These are phyloP conservation scores for Frankliniella intonsa DNA, from an alignment of 2,888 invertebrate genomes.

Conservation along the genomic window DNA sequence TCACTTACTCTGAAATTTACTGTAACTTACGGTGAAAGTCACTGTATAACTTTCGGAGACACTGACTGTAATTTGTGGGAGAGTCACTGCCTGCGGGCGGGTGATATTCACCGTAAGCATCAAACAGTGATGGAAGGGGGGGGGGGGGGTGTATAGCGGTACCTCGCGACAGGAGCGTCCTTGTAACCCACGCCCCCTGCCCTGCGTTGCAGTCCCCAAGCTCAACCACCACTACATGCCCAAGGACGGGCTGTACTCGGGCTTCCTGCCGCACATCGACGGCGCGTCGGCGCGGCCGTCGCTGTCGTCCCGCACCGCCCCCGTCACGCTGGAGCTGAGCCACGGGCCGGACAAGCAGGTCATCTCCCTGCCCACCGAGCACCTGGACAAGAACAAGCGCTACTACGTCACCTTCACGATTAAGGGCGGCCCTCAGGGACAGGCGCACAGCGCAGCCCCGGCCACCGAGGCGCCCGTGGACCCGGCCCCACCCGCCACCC, in stretches of 20 bases:
- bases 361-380: slow-evolving; percentile 81
- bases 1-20: too few relatives aligned
- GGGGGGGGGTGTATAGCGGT: too few relatives aligned
- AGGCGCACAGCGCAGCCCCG: background rate
- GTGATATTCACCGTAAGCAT: too few relatives aligned
- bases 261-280: slow-evolving; percentile 66
- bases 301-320: slow-evolving; percentile 50
- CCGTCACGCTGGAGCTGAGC: slow-evolving; percentile 64
- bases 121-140: too few relatives aligned
- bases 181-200: too few relatives aligned
- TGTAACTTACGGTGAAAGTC: too few relatives aligned
- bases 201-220: slow-evolving; percentile 58
- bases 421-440: slow-evolving; percentile 53
- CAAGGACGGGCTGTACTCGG: slow-evolving; percentile 56
- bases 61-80: too few relatives aligned
- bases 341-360: slow-evolving; percentile 80
- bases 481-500: background rate
- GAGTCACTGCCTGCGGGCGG: too few relatives aligned
- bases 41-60: too few relatives aligned
- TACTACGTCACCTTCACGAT: slow-evolving; percentile 92
- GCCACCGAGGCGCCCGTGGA: background rate
- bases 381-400: slow-evolving; percentile 79
- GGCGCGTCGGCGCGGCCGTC: slow-evolving; percentile 41
- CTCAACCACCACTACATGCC: slow-evolving; percentile 77
- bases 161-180: too few relatives aligned